Evolutionary conservation across 92 coral and sea anemone genomes (phyloP), one percentile per base, ranked within the genome.

Genomic region (Palythoa caribaeorum): DNA sequence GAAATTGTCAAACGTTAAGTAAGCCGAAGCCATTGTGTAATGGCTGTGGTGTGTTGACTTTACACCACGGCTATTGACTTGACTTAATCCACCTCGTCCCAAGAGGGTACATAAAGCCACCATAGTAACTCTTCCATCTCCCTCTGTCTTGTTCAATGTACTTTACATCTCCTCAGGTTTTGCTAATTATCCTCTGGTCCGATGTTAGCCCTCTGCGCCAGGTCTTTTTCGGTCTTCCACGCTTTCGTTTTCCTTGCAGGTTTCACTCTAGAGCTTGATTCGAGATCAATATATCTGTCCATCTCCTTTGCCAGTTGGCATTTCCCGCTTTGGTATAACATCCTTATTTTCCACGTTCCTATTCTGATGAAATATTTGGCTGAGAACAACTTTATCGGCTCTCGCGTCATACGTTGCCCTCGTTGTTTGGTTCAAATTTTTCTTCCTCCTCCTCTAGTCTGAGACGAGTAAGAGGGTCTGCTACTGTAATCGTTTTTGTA

Each of bases 171-270:
- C 7, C 72, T 11, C 4, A 21, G 72, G 72, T 15, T 66, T 66
- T n/a, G 72, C 72, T 11, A 66, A 19, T 66, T 66, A 3, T 66
- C 72, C 36, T 66, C 72, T 5, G 72, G 72, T 66, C 72, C 37
- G 72, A 66, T 66, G 37, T 66, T 66, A 66, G 72, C 9, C 72
- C 78, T 74, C 57, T 74, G 52, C 54, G 55, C 28, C 78, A 74
- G 57, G 54, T 28, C 0, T 28, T 28, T 28, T 28, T 28, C 28
- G 28, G 28, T 28, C 28, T 28, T 28, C 28, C 28, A 39, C 78
- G 10, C 54, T 73, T 73, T 39, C 78, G 28, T 73, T 39, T 73
- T 73, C 77, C 77, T 72, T 72, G 77, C 17, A 0, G 77, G 52
- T 40, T 72, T 52, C 77, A 72, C 52, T 40, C 52, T 40, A 37